Percentiles rank a stretch among this genome's conserved stretches.
These are phyloP conservation scores for Chironomus tentans DNA, from an alignment of 2,888 invertebrate genomes.

Conservation along the genomic window DNA sequence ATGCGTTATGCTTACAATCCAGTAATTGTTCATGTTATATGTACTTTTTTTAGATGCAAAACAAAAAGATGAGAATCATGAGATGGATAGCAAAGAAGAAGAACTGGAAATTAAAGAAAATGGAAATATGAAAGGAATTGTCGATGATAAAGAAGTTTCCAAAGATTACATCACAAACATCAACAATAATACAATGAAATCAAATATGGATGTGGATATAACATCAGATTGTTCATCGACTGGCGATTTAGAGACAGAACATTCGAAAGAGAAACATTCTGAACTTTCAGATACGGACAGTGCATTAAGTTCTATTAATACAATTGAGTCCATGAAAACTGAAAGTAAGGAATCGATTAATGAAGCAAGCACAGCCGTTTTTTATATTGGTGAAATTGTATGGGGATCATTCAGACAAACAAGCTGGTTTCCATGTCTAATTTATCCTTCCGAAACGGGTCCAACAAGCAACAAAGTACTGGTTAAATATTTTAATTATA, in stretches of 20 bases:
- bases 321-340: neutral
- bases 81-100: neutral
- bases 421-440: conserved; percentile 8
- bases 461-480: neutral
- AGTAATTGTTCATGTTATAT: neutral
- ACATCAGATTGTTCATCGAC: neutral
- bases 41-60: neutral
- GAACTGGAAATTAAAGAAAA: neutral
- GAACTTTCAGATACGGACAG: conserved; percentile 12
- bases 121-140: too few species aligned
- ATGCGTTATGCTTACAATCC: too few species aligned
- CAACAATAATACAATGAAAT: neutral
- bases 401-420: conserved; percentile 1
- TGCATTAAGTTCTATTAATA: conserved; percentile 2
- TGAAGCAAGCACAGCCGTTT: neutral
- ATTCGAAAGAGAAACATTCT: neutral
- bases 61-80: neutral
- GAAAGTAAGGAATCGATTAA: neutral
- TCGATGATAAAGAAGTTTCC: neutral
- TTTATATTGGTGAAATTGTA: neutral
- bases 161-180: neutral
- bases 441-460: neutral
- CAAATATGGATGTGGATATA: neutral
- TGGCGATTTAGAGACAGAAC: neutral
- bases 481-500: conserved; percentile 12